Percentiles rank a stretch among this genome's conserved stretches.
phyloP scores from a whole-genome alignment of 2,888 invertebrate species.

The Patella depressa region DNA sequence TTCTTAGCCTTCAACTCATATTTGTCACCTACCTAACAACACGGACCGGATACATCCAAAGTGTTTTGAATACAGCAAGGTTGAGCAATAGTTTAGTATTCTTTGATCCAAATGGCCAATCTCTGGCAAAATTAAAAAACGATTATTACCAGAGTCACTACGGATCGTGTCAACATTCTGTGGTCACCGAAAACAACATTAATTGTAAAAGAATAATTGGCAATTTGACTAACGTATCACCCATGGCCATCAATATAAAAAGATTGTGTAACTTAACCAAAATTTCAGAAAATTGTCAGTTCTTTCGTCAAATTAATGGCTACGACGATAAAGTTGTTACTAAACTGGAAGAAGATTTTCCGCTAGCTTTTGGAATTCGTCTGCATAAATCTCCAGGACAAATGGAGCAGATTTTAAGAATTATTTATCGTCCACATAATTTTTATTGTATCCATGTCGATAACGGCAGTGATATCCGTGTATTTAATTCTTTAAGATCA shows the following conservation, averaged over 20 bases:
- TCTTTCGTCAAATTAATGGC: constrained; percentile 33
- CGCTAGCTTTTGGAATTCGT: constrained; percentile 59
- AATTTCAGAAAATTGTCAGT: constrained; percentile 20
- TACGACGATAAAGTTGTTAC: constrained; percentile 39
- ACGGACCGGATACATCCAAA: too few relatives aligned
- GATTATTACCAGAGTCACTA: constrained; percentile 3
- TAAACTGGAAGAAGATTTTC: constrained; percentile 49
- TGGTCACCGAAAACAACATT: neutral
- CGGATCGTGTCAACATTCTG: neutral
- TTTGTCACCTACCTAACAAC: too few relatives aligned
- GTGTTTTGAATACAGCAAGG: too few relatives aligned
- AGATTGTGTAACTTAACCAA: constrained; percentile 28
- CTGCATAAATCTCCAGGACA: constrained; percentile 53
- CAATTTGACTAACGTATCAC: too few relatives aligned
- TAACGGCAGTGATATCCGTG: constrained; percentile 5
- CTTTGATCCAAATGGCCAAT: too few relatives aligned
- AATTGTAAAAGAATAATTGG: neutral
- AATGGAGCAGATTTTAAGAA: constrained; percentile 55
- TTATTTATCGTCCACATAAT: constrained; percentile 66
- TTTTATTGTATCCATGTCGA: constrained; percentile 68
- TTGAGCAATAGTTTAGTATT: too few relatives aligned
- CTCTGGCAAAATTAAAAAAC: too few relatives aligned
- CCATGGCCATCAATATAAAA: too few relatives aligned
- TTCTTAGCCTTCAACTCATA: too few relatives aligned
- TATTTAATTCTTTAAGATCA: constrained; percentile 29